Base-by-base conservation (phyloP, 2,888 invertebrate genomes). In the Hydrotaea cyrtoneurina region DNA sequence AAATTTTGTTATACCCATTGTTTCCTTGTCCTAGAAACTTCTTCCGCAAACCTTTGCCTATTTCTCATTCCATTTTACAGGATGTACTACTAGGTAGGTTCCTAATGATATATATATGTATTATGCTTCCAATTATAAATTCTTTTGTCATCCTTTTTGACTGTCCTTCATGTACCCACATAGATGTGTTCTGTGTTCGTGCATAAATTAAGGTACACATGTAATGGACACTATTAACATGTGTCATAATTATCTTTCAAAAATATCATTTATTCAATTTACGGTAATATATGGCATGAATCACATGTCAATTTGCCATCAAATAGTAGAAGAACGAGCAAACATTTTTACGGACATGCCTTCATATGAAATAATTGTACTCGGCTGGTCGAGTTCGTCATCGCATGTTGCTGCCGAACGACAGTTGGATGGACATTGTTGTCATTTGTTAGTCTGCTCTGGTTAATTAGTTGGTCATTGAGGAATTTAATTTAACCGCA, bases 221-320 rank as follows among this genome's bases (percentile, higher is more conserved):
- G 26, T 57, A 62, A 57, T 62, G 43, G 57, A 2, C 8, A 31
- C 19, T 26, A 77, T 78, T 74, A 77, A 71, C 80, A 83, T 80
- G 53, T 64, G 69, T 57, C 78, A 46, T 81, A 76, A 84, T 84
- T 84, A 84, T 81, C 84, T 78, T 57, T 76, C 53, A 31, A 21
- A 73, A 75, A 85, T 77, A 85, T 79, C 85, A 78, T 85, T 79
- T 79, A 81, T 85, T 82, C 81, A 82, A 79, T 81, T 59, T 76
- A 19, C 53, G 69, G 71, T 75, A 74, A 82, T 80, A 80, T 82
- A 76, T 80, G 80, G 78, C 85, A 82, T 72, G 23, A 78, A 36
- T 85, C 59, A 79, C 57, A 64, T 80, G 76, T 50, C 86, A 84
- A 80, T 80, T 82, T 77, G 46, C 19, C 64, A 79, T 82, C 66